Evolutionary conservation across 2,797 vertebrate genomes (phyloP).

Genomic region (Mormyrus proboscirostris): DNA sequence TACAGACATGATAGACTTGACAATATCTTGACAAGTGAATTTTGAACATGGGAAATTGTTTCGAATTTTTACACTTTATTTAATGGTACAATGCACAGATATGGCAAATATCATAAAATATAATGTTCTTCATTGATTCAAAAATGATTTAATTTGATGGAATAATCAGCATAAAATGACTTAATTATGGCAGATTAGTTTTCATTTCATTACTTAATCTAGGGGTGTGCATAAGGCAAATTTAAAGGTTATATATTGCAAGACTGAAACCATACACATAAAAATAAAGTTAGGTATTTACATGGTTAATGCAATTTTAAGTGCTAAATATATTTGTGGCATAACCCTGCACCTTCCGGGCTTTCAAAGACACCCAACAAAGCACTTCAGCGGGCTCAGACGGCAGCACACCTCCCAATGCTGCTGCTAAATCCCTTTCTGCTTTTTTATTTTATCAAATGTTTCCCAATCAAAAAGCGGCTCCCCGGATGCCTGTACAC

Average conservation of each 20-base stretch:
- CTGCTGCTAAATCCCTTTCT: not conserved
- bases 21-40: not conserved
- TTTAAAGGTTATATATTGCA: not conserved
- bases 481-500: not conserved
- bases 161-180: not conserved
- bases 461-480: not conserved
- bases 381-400: not conserved
- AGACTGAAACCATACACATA: not conserved
- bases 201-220: not conserved
- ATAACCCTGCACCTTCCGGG: not conserved
- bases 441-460: conserved; percentile 3
- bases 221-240: not conserved
- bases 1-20: too few species aligned
- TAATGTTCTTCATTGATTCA: not conserved
- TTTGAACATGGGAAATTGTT: not conserved
- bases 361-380: not conserved
- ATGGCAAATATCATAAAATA: not conserved
- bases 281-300: not conserved
- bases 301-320: not conserved
- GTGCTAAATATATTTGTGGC: not conserved
- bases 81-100: not conserved
- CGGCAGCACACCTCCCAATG: not conserved
- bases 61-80: not conserved
- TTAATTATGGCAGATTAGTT: not conserved
- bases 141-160: not conserved